These are phyloP conservation scores for Asarcornis scutulata DNA, from an alignment of 2,113 vertebrate species.

Conservation along the genomic window DNA sequence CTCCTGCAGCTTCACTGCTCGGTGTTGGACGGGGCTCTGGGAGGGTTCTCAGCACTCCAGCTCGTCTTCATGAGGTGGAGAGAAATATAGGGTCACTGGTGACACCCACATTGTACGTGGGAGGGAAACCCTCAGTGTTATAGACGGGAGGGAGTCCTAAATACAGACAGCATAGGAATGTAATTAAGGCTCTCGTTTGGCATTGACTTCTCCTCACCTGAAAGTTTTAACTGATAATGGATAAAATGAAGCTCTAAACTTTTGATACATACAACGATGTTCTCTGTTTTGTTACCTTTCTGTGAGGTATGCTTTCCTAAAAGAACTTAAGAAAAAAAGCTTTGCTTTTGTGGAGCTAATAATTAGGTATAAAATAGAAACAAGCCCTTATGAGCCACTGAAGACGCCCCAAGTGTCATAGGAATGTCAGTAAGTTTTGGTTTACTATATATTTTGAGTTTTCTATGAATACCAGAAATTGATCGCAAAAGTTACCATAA, in stretches of 20 bases:
- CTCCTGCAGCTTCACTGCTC: background rate
- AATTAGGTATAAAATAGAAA: background rate
- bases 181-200: background rate
- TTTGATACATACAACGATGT: accelerated
- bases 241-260: background rate
- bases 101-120: background rate
- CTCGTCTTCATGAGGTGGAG: background rate
- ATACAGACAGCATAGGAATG: background rate
- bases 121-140: background rate
- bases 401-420: background rate
- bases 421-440: background rate
- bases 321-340: background rate
- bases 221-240: background rate
- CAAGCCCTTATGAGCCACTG: background rate
- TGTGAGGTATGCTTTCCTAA: background rate
- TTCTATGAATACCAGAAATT: background rate
- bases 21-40: accelerated
- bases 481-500: background rate
- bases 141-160: background rate
- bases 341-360: background rate
- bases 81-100: background rate
- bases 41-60: accelerated
- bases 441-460: background rate
- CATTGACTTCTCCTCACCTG: background rate
- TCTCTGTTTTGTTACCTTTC: background rate